A percentile compares a stretch with the other conserved stretches of the same genome.
phyloP scores from a whole-genome alignment of 1,140 invertebrate species.

The Paramacrobiotus metropolitanus region DNA sequence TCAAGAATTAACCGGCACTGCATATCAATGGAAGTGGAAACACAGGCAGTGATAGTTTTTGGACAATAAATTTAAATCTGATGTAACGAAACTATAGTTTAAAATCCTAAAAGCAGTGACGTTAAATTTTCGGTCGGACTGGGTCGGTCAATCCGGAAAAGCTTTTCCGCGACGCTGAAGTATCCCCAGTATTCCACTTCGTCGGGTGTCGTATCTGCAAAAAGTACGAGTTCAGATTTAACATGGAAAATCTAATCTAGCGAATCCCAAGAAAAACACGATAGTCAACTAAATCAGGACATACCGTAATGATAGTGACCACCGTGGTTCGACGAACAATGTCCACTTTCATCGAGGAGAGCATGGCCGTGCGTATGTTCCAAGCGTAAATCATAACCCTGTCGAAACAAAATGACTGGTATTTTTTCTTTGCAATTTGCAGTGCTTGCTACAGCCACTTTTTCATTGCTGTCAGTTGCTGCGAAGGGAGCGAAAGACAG shows the following conservation, averaged over 20 bases:
- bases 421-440: background rate
- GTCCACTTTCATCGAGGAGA: conserved; percentile 37
- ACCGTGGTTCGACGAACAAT: conserved; percentile 23
- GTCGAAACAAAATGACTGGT: conserved; percentile 13
- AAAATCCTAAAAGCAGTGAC: no score
- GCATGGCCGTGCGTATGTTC: conserved; percentile 88
- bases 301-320: conserved; percentile 70
- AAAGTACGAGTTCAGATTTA: background rate
- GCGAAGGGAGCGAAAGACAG: background rate
- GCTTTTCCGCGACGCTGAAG: conserved; percentile 44
- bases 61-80: no score
- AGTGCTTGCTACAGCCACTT: no score
- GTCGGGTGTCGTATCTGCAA: conserved; percentile 52
- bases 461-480: no score
- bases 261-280: background rate
- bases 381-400: conserved; percentile 61
- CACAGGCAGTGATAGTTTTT: no score
- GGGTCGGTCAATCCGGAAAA: conserved; percentile 59
- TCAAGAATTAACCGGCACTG: no score
- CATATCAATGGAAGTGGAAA: no score
- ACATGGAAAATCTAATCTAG: background rate
- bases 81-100: no score
- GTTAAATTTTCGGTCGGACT: no score
- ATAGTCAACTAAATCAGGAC: background rate
- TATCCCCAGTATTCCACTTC: conserved; percentile 61